A percentile compares a stretch with the other conserved stretches of the same genome.
phyloP scores from a whole-genome alignment of 2,113 vertebrate species.

The Ameiurus melas region DNA sequence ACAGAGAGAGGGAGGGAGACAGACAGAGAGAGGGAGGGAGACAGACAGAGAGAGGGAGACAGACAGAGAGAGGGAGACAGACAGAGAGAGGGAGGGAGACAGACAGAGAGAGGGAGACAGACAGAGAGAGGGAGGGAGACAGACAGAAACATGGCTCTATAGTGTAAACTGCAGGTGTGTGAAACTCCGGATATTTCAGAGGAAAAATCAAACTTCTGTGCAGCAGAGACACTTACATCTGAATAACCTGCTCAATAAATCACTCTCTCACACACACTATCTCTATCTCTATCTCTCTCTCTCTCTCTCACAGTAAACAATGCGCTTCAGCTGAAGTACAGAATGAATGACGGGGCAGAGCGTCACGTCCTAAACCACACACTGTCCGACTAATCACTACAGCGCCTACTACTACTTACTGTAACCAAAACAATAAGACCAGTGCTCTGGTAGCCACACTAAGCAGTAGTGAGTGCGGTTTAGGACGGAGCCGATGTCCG shows the following conservation, averaged over 20 bases:
- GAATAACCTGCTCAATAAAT: neutral
- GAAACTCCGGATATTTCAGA: neutral
- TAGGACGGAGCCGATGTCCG: conserved; percentile 47
- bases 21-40: too few relatives aligned
- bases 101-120: neutral
- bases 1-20: too few relatives aligned
- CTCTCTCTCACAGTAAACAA: neutral
- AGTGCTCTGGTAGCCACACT: neutral
- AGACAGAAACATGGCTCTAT: neutral
- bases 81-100: too few relatives aligned
- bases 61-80: too few relatives aligned
- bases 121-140: neutral
- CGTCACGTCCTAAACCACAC: neutral
- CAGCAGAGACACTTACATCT: neutral
- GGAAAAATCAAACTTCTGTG: neutral
- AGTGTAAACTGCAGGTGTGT: too few relatives aligned
- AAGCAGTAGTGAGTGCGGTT: neutral
- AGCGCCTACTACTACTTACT: neutral
- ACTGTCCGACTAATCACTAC: neutral
- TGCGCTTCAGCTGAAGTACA: neutral
- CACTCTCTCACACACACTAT: neutral
- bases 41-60: too few relatives aligned
- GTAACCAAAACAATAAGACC: neutral
- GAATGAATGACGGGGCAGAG: conserved; percentile 64
- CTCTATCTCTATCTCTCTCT: too few relatives aligned